Conservation (phyloP, 2,888 invertebrate genomes). For the Coenonympha arcania region DNA sequence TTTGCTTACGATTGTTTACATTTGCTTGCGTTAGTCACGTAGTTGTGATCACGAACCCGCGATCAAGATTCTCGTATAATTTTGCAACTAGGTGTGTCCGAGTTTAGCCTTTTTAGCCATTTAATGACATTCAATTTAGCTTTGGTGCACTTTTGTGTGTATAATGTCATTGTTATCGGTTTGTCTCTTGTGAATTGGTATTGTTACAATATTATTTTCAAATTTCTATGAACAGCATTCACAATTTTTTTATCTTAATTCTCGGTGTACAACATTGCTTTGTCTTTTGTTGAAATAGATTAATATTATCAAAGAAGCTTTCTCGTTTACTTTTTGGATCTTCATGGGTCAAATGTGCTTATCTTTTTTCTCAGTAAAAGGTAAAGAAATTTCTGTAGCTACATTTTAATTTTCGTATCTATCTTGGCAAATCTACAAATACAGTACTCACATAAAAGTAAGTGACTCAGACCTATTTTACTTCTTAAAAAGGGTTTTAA, state of each 20-base stretch:
- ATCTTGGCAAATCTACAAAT: not conserved
- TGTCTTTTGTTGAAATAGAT: too few relatives aligned
- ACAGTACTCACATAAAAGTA: conserved; percentile 25
- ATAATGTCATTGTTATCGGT: not conserved
- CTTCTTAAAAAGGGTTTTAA: conserved; percentile 12
- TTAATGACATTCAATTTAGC: conserved; percentile 2
- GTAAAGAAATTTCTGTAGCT: not conserved
- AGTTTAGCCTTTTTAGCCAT: conserved; percentile 30
- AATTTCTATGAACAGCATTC: not conserved
- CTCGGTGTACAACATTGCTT: too few relatives aligned
- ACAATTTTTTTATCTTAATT: not conserved
- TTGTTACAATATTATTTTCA: not conserved
- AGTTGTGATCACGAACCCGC: conserved; percentile 56
- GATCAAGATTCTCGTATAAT: conserved; percentile 44
- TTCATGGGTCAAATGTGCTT: too few relatives aligned
- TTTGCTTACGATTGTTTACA: conserved; percentile 41
- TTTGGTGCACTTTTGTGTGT: not conserved
- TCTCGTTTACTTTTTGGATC: too few relatives aligned
- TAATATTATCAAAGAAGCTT: too few relatives aligned
- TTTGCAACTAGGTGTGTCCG: conserved; percentile 39
- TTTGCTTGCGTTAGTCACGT: conserved; percentile 52
- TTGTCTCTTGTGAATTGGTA: not conserved
- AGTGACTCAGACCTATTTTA: conserved; percentile 6
- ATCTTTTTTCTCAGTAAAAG: too few relatives aligned
- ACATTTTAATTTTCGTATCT: not conserved